Evolutionary conservation across 2,888 invertebrate genomes (phyloP).

Genomic region (Parnassius glacialis): DNA sequence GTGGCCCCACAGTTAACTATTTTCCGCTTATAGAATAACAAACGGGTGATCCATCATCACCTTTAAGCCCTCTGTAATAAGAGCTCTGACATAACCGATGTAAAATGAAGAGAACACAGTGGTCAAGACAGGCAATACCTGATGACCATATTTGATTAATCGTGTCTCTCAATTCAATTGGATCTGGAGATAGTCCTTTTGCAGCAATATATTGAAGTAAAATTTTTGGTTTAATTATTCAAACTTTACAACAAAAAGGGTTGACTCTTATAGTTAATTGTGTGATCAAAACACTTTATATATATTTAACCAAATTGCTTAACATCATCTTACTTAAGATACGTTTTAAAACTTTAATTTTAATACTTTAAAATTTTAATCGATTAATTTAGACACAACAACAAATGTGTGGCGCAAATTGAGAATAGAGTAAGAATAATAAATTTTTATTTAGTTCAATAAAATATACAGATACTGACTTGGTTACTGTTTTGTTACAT

Average conservation of each 20-base stretch:
- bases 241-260: slow-evolving; percentile 6
- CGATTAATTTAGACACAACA: too few species aligned
- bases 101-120: slow-evolving; percentile 38
- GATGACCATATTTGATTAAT: slow-evolving; percentile 59
- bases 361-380: too few species aligned
- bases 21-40: slow-evolving; percentile 30
- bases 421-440: too few species aligned
- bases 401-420: too few species aligned
- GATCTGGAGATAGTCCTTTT: slow-evolving; percentile 19
- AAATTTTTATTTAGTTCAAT: too few species aligned
- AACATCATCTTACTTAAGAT: too few species aligned
- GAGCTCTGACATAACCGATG: slow-evolving; percentile 49
- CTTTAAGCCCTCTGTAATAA: slow-evolving; percentile 50
- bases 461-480: too few species aligned
- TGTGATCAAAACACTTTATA: too few species aligned
- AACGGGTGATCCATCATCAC: slow-evolving; percentile 53
- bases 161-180: slow-evolving; percentile 38
- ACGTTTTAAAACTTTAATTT: too few species aligned
- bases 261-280: too few species aligned
- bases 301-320: too few species aligned
- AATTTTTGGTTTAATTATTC: slow-evolving; percentile 20
- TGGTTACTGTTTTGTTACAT: too few species aligned
- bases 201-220: slow-evolving; percentile 9
- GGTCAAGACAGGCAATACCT: slow-evolving; percentile 34
- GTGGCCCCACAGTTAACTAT: slow-evolving; percentile 19